Evolutionary conservation across 64 coral and sea anemone species (phyloP), one percentile per base, ranked within the genome.

Genomic region (Montipora capricornis): DNA sequence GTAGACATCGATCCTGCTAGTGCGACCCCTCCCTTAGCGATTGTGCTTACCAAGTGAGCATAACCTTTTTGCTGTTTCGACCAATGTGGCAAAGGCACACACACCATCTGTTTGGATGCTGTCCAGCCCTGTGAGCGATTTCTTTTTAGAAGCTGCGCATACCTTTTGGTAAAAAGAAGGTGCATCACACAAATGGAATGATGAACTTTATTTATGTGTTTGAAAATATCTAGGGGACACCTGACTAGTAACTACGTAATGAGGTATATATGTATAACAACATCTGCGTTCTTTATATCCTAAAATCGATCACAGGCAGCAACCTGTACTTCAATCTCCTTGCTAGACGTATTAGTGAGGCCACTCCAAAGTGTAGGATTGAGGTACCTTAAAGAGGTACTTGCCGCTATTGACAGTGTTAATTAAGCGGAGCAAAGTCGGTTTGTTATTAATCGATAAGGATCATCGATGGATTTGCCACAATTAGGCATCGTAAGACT

Each of bases 101-200:
- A 73, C 8, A 78, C 87, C 87, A 64, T 90, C 93, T 48, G 87
- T 89, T 47, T 88, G 68, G 26, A 76, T 89, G 80, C 73, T 94
- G 75, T 94, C 93, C 37, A 94, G 80, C 19, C 87, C 80, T 49
- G 64, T 26, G 48, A 94, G 92, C 20, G 49, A 81, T 89, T 91
- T 95, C 49, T 90, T 76, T 79, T 95, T 29, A 44, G 93, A 95
- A 11, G 60, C 60, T 64, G 60, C 10, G 60, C 60, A 64, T 15
- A 64, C 13, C 60, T 64, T 57, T 57, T 57, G 5, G 60, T 12
- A 15, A 26, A 73, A 22, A 73, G 14, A 15, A 15, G 69, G 9
- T 4, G 4, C 3, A 24, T 73, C 9, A 5, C 9, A 10, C 78
- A 80, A 53, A 64, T 1, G 10, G 10, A 2, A 57, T 57, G 52